These are phyloP conservation scores for Cherax quadricarinatus DNA, from an alignment of 1,140 invertebrate genomes.

Conservation along the genomic window DNA sequence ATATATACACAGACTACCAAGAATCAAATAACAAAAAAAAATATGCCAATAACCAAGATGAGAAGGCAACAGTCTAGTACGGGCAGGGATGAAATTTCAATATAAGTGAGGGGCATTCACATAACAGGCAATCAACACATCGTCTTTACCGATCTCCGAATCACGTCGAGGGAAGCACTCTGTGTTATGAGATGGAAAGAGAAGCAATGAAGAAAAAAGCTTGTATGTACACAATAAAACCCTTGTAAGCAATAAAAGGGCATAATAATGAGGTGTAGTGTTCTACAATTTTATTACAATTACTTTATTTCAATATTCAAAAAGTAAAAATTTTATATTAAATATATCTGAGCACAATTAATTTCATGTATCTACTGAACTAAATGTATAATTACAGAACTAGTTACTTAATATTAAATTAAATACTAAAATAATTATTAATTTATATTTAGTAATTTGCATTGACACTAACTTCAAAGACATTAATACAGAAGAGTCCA, in stretches of 20 bases:
- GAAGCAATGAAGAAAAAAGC: slow-evolving; percentile 32
- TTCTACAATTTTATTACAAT: neutral
- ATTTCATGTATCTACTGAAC: neutral
- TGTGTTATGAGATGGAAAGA: slow-evolving; percentile 65
- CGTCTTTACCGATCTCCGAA: slow-evolving; percentile 73
- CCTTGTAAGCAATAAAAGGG: slow-evolving; percentile 45
- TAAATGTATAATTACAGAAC: neutral
- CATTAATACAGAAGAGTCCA: neutral
- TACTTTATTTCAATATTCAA: neutral
- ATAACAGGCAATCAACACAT: slow-evolving; percentile 60
- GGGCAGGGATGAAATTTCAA: neutral
- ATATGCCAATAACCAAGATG: neutral
- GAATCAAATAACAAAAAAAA: neutral
- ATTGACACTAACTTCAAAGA: neutral
- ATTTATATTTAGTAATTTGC: neutral
- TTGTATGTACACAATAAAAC: slow-evolving; percentile 34
- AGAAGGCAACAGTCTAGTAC: slow-evolving; percentile 5
- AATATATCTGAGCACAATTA: neutral
- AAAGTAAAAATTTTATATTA: neutral
- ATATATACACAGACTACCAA: neutral
- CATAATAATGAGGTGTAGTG: neutral
- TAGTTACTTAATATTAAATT: too few species aligned
- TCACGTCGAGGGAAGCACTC: slow-evolving; percentile 73
- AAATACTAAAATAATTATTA: neutral
- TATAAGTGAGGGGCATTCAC: slow-evolving; percentile 42